Conservation (phyloP, 2,797 vertebrate genomes). For the Schizopygopsis malacanthus region DNA sequence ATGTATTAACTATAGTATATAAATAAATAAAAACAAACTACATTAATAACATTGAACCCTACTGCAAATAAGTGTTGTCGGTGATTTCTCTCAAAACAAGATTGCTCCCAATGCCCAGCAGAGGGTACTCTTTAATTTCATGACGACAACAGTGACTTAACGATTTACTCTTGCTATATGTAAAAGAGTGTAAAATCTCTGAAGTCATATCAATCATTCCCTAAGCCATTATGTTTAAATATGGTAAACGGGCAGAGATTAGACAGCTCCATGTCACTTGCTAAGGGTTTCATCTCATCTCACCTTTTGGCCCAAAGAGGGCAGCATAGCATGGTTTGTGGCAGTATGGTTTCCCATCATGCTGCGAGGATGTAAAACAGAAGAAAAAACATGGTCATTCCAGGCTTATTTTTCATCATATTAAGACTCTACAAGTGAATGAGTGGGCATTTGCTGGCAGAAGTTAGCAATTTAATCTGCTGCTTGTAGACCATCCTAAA, state of each 20-base stretch:
- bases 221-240: neutral
- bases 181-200: neutral
- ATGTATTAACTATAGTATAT: neutral
- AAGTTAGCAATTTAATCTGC: constrained; percentile 47
- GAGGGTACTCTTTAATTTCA: neutral
- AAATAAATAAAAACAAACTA: neutral
- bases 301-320: constrained; percentile 84
- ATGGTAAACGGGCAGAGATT: neutral
- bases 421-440: constrained; percentile 15
- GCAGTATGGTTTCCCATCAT: constrained; percentile 91
- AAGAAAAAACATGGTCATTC: constrained; percentile 9
- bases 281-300: constrained; percentile 19
- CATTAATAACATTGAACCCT: neutral
- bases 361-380: constrained; percentile 73
- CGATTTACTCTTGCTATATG: neutral
- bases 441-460: neutral
- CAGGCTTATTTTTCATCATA: neutral
- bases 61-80: neutral
- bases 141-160: neutral
- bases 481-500: constrained; percentile 50
- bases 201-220: neutral
- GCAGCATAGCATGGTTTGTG: constrained; percentile 85
- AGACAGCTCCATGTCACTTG: neutral
- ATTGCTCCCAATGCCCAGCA: constrained; percentile 30
- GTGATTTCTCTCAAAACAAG: neutral